phyloP scores from a whole-genome alignment of 2,113 vertebrate species.

The Jacana jacana region DNA sequence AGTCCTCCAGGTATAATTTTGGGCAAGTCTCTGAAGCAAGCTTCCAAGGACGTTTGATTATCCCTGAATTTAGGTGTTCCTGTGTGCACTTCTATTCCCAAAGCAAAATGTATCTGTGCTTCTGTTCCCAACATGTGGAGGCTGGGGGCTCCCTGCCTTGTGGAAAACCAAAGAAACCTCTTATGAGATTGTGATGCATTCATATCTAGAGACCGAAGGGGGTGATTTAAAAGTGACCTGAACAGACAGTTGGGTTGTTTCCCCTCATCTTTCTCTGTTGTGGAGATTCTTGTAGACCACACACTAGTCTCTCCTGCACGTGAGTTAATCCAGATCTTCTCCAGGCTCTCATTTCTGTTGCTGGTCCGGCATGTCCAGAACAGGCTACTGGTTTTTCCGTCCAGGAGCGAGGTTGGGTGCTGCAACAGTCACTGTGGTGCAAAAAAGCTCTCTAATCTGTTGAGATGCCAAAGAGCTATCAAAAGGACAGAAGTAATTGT shows the following conservation, averaged over 20 bases:
- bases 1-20: not conserved
- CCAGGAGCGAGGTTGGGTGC: not conserved
- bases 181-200: not conserved
- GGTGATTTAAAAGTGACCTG: not conserved
- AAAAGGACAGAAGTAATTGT: not conserved
- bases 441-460: not conserved
- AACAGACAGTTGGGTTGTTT: not conserved
- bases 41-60: not conserved
- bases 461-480: not conserved
- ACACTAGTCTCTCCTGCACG: not conserved
- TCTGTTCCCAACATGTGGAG: not conserved
- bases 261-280: not conserved
- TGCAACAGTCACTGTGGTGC: not conserved
- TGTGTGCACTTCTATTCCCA: not conserved
- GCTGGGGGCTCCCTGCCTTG: not conserved
- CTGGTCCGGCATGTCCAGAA: not conserved
- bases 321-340: not conserved
- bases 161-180: not conserved
- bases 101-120: not conserved
- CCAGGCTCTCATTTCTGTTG: not conserved
- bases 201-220: not conserved
- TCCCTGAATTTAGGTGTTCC: not conserved
- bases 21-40: not conserved
- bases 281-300: not conserved
- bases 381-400: not conserved